Conservation (phyloP, 2,797 vertebrate genomes). For the Champsocephalus esox region DNA sequence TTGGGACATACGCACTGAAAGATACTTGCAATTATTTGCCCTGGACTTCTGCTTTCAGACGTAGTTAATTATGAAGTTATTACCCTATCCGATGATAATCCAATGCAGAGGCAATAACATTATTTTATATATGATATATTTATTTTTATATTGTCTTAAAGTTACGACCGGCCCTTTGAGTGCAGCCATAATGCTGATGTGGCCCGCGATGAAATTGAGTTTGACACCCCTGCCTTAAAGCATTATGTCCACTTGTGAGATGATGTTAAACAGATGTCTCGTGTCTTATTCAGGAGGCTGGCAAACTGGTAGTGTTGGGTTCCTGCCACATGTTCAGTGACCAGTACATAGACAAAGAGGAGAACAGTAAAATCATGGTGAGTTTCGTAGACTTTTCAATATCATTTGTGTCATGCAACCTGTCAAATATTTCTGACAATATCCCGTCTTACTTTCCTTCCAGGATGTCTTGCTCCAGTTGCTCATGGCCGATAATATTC, state of each 20-base stretch:
- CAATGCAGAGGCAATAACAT: too few species aligned
- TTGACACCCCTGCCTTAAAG: background rate
- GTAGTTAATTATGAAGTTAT: too few species aligned
- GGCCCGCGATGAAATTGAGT: too few species aligned
- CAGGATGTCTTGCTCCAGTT: constrained; percentile 97
- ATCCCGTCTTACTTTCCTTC: background rate
- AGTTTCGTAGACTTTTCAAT: constrained; percentile 48
- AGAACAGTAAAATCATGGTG: constrained; percentile 96
- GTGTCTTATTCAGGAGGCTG: constrained; percentile 82
- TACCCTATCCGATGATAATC: too few species aligned
- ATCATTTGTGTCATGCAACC: background rate
- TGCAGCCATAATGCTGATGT: too few species aligned
- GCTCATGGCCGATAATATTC: constrained; percentile 92
- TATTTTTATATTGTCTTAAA: too few species aligned
- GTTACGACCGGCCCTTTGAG: too few species aligned
- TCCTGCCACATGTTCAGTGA: constrained; percentile 98
- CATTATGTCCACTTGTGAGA: background rate
- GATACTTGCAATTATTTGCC: too few species aligned
- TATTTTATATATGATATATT: too few species aligned
- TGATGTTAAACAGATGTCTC: constrained; percentile 10
- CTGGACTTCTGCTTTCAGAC: too few species aligned
- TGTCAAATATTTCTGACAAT: background rate
- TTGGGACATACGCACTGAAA: too few species aligned
- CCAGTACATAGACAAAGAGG: constrained; percentile 98
- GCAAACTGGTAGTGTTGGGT: constrained; percentile 94